Evolutionary conservation across 2,797 vertebrate species (phyloP), one percentile per base, ranked within the genome.

Genomic region (Spea hammondii): DNA sequence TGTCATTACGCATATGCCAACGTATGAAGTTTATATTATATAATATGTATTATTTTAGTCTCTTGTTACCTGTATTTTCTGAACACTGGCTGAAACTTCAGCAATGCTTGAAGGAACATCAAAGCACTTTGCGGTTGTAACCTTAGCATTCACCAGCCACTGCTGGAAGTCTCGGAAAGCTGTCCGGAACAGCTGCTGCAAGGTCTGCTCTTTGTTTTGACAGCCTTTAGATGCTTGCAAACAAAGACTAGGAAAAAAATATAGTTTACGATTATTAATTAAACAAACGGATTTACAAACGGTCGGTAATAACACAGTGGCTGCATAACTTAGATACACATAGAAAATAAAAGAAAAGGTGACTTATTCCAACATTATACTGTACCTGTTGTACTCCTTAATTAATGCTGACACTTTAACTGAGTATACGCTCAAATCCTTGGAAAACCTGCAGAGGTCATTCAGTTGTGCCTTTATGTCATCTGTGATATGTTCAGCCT

Each of bases 311-410:
- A 66, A 32, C 17, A 17, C 17, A 32, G 51, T 7, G 32, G 32
- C 32, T 32, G 32, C 32, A 32, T 32, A 32, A 32, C 32, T 32
- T 32, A 32, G 32, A 32, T 32, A 32, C 32, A 32, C 32, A 32
- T 32, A 32, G 32, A 32, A 32, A 12, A 13, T 6, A 67, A 12
- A 5, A 13, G 13, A 12, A n/a, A 4, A 49, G n/a, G 48, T 49
- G 0, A 49, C n/a, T 13, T 47, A 12, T 4, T 47, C 9, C 46
- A 53, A 13, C 46, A 72, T 50, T 53, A 49, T n/a, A 55, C 13
- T 46, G 86, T 85, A 98, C 98, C 97, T 95, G 88, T 99, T 98
- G 85, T 98, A 98, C 64, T 98, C 97, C 79, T 97, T 99, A 85
- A 99, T 98, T 79, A 97, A 89, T 51, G 91, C 89, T 65, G 97